Evolutionary conservation across 2,797 vertebrate genomes (phyloP).

Genomic region (Danio kyathit): DNA sequence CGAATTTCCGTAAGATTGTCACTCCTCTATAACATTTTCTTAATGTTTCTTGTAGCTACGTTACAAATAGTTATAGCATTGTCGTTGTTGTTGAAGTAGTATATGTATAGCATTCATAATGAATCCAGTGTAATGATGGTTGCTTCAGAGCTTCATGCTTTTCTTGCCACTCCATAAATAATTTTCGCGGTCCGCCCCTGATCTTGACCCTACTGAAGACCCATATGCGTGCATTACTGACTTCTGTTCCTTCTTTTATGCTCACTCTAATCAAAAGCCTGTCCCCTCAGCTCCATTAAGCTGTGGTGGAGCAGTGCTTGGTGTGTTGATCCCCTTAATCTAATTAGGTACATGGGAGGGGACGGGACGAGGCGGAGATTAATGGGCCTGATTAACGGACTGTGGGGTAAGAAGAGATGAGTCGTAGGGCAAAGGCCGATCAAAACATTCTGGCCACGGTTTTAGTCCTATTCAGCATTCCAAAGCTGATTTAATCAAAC

Average conservation of each 20-base stretch:
- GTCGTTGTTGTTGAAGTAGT: no score
- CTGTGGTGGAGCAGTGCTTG: slow-evolving; percentile 61
- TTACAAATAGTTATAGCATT: no score
- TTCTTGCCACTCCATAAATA: no score
- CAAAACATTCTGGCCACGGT: slow-evolving; percentile 75
- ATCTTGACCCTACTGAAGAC: not conserved
- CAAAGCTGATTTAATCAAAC: slow-evolving; percentile 69
- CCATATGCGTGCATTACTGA: slow-evolving; percentile 25
- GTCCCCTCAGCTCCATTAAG: slow-evolving; percentile 12
- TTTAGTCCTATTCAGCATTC: slow-evolving; percentile 74
- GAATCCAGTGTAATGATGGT: no score
- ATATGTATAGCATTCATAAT: no score
- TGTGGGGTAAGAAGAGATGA: slow-evolving; percentile 79
- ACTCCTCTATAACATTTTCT: no score
- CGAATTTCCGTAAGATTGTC: no score
- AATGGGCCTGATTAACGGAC: slow-evolving; percentile 79
- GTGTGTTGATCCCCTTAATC: slow-evolving; percentile 78
- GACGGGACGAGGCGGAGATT: slow-evolving; percentile 72
- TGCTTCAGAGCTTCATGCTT: no score
- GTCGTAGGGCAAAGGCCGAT: slow-evolving; percentile 69
- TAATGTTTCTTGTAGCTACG: no score
- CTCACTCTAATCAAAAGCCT: slow-evolving; percentile 31
- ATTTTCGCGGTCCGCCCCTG: no score
- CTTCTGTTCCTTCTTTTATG: slow-evolving; percentile 17
- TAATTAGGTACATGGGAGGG: slow-evolving; percentile 74